Evolutionary conservation across 1,140 invertebrate species (phyloP).

Genomic region (Scaptodrosophila lebanonensis): DNA sequence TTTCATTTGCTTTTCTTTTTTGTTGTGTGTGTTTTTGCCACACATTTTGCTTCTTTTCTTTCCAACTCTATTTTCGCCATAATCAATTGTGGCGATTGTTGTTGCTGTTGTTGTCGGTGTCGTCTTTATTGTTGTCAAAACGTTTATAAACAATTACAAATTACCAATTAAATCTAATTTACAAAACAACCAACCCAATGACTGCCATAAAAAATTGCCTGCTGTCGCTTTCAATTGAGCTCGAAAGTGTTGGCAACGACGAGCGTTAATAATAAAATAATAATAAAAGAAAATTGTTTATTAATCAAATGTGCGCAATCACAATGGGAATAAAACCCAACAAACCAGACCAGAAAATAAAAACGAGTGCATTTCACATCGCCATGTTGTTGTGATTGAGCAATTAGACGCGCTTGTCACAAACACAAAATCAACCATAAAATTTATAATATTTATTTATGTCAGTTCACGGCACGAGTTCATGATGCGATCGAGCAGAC

Average conservation of each 20-base stretch:
- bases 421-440: slow-evolving; percentile 20
- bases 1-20: slow-evolving; percentile 26
- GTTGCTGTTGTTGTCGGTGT: slow-evolving; percentile 12
- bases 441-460: slow-evolving; percentile 37
- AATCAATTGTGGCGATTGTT: slow-evolving; percentile 6
- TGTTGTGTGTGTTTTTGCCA: slow-evolving; percentile 22
- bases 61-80: slow-evolving; percentile 13
- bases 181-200: not conserved
- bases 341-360: not conserved
- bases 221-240: slow-evolving; percentile 26
- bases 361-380: slow-evolving; percentile 33
- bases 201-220: slow-evolving; percentile 18
- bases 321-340: slow-evolving; percentile 26
- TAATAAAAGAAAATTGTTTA: slow-evolving; percentile 57
- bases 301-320: slow-evolving; percentile 53
- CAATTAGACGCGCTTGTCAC: slow-evolving; percentile 57
- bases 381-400: slow-evolving; percentile 45
- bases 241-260: slow-evolving; percentile 60
- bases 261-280: slow-evolving; percentile 40
- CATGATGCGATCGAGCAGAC: not conserved
- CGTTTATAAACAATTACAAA: slow-evolving; percentile 57
- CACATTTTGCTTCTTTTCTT: slow-evolving; percentile 7
- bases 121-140: slow-evolving; percentile 24
- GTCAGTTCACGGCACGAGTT: slow-evolving; percentile 20
- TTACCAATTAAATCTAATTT: slow-evolving; percentile 60